A percentile compares a stretch with the other conserved stretches of the same genome.
phyloP scores from a whole-genome alignment of 2,113 vertebrate species.

The Xerus inauris region DNA sequence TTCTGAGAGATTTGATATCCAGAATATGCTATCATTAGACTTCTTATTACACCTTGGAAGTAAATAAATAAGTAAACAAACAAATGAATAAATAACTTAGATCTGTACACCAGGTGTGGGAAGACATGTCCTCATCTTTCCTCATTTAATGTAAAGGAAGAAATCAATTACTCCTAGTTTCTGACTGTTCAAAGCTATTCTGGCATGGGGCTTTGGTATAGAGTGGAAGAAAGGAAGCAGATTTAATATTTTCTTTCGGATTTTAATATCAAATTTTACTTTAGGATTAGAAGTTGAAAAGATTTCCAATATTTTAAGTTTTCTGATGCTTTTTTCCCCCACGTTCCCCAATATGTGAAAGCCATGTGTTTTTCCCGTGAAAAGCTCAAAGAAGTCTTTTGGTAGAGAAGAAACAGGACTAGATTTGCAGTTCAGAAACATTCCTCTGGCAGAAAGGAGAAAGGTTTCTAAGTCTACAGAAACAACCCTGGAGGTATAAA shows the following conservation, averaged over 20 bases:
- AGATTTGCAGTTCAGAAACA: constrained; percentile 5
- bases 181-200: not conserved
- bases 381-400: not conserved
- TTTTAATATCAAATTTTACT: not conserved
- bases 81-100: not conserved
- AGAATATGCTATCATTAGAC: not conserved
- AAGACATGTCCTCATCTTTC: not conserved
- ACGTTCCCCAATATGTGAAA: not conserved
- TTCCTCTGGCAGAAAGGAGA: not conserved
- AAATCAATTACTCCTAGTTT: not conserved
- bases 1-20: not conserved
- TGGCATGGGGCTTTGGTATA: not conserved
- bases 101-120: not conserved
- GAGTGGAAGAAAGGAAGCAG: not conserved
- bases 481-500: not conserved
- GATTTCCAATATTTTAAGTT: not conserved
- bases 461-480: not conserved
- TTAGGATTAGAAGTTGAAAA: not conserved
- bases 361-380: not conserved
- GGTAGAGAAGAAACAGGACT: not conserved
- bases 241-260: not conserved
- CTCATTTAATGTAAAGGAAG: not conserved
- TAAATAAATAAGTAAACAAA: too few species aligned
- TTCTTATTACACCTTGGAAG: not conserved
- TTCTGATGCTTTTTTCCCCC: not conserved